Base-by-base conservation (phyloP, 2,113 vertebrate species). In the Prionailurus viverrinus region DNA sequence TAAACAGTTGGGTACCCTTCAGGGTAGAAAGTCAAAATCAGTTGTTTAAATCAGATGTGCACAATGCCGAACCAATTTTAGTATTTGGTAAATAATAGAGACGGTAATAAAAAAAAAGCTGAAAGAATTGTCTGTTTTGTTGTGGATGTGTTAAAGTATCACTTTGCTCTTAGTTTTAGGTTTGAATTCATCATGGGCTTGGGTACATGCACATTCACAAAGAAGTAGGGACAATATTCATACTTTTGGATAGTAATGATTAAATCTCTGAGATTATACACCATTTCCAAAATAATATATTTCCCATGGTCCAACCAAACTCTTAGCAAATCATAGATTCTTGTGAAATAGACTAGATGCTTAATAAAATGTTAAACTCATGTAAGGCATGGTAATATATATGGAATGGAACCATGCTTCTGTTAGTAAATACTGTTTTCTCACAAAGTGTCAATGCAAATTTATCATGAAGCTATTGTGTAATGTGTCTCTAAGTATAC, bases 371-470 rank as follows among this genome's bases (percentile, higher is more conserved):
- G 19, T 4, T 66, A 94, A 94, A 36, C 14, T 39, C 31, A 71
- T 21, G 1, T 23, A 80, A 91, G 36, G 11, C 84, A 79, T 19
- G 82, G 53, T 4, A 90, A 63, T 83, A 73, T 92, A 68, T 61
- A 78, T 18, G 25, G 63, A 96, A 86, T 19, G 25, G 55, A 84
- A 84, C 18, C 2, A 76, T 84, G n/a, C 51, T 51, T 90, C 74
- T n/a, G 71, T 92, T 45, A 83, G 11, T 84, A 84, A 86, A 71
- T 33, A 51, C 3, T 27, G 4, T 82, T 95, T 97, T 92, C 27
- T 97, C 90, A 88, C 11, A 95, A 87, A 80, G 88, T 68, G 7
- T 78, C 84, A 71, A 3, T 73, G 19, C 16, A 66, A 91, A 83
- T 14, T 87, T 76, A 86, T 41, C 74, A 89, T 78, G 33, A 90